These are phyloP conservation scores for Carettochelys insculpta DNA, from an alignment of 2,113 vertebrate genomes.

Conservation along the genomic window DNA sequence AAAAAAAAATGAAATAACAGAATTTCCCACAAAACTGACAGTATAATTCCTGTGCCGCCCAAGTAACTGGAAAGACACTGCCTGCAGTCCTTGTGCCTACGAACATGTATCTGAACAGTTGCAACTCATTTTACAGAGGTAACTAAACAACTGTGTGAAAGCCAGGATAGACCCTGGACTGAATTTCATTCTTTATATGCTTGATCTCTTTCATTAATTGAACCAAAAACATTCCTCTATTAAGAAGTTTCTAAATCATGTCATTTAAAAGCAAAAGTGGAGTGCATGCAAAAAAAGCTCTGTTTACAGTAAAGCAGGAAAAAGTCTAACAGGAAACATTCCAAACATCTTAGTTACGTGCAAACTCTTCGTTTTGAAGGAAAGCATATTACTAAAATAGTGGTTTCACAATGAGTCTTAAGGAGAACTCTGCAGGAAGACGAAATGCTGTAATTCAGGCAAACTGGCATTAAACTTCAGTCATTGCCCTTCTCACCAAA, in stretches of 20 bases:
- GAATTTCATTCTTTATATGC: not conserved
- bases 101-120: not conserved
- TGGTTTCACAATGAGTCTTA: constrained; percentile 16
- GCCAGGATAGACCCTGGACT: not conserved
- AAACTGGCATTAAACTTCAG: not conserved
- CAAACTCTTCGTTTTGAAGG: constrained; percentile 47
- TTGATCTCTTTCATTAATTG: not conserved
- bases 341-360: not conserved
- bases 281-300: constrained; percentile 25
- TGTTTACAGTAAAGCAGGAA: not conserved
- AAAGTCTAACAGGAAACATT: constrained; percentile 46
- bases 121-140: not conserved
- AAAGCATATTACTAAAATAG: constrained; percentile 28
- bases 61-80: not conserved
- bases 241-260: constrained; percentile 42
- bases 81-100: not conserved
- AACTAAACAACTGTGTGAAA: not conserved
- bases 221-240: constrained; percentile 37
- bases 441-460: not conserved
- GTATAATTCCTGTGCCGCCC: not conserved
- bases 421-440: constrained; percentile 21
- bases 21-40: not conserved
- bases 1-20: not conserved
- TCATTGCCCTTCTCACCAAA: not conserved
- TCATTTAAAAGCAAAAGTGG: constrained; percentile 54